Base-by-base conservation (phyloP, 2,797 vertebrate species). In the Aselliscus stoliczkanus region DNA sequence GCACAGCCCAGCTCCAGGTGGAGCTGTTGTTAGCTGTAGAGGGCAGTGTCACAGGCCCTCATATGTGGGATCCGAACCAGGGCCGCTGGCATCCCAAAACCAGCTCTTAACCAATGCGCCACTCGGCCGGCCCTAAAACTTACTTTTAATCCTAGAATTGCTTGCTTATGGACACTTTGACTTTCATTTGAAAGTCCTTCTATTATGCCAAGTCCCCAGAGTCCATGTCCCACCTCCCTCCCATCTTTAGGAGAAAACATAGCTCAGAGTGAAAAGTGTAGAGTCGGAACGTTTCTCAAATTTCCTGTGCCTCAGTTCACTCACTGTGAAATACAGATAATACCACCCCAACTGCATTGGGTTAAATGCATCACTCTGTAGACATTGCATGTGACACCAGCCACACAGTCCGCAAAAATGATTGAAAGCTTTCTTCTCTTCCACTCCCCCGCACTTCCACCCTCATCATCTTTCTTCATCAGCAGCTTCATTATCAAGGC, bases 321-420 rank as follows among this genome's bases (percentile, higher is more conserved):
- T 83, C 34, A 5, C 44, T n/a, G 18, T 52, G n/a, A 42, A 42
- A 9, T 10, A 29, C 27, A 77, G 83, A 37, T 25, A 13, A 34
- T 13, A 1, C 58, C 9, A 8, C 13, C 3, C 21, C 31, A 5
- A 0, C 4, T 4, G 7, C 1, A 0, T 0, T 31, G 42, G 25
- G 34, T 50, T 88, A 25, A 39, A 2, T 14, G n/a, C 52, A 25
- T n/a, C 25, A 15, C 18, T 8, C 8, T 10, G 11, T 17, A 47
- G 29, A 76, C 11, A 12, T 0, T 1, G 2, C 31, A 4, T 0
- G 0, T 27, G 52, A 29, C 29, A 29, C 5, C 9, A 3, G 0
- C 44, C 9, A 2, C 4, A 0, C 0, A 20, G 73, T 27, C 25
- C 52, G 4, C 8, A 0, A 7, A 0, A 56, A 14, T 37, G 70